Evolutionary conservation across 2,888 invertebrate species (phyloP).

Genomic region (Trichopria drosophilae): DNA sequence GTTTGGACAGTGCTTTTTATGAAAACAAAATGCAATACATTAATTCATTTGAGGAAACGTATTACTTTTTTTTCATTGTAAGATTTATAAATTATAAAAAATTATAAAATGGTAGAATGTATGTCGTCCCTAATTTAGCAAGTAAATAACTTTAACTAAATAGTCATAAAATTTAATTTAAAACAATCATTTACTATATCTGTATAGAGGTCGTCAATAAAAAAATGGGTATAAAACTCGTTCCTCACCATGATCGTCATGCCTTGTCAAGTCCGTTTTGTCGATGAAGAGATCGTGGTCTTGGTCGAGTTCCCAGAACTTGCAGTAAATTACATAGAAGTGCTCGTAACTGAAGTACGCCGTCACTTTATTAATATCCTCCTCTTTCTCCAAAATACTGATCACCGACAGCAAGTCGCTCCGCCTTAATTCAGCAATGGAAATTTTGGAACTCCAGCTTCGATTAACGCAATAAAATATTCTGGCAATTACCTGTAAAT

Average conservation of each 20-base stretch:
- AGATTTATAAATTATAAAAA: no score
- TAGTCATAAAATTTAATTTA: no score
- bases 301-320: conserved; percentile 99
- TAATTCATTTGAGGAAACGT: no score
- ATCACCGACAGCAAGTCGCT: conserved; percentile 82
- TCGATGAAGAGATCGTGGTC: conserved; percentile 98
- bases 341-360: conserved; percentile 97
- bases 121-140: no score
- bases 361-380: conserved; percentile 94
- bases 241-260: conserved; percentile 90
- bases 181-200: no score
- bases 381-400: conserved; percentile 87
- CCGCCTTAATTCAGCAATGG: conserved; percentile 83
- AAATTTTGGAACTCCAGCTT: conserved; percentile 94
- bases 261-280: conserved; percentile 88
- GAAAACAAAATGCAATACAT: conserved; percentile 13
- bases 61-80: no score
- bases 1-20: conserved; percentile 84
- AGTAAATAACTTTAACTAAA: no score
- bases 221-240: not conserved
- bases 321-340: conserved; percentile 99
- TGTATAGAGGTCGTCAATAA: no score
- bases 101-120: no score
- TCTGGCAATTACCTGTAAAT: conserved; percentile 87
- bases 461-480: conserved; percentile 97